Evolutionary conservation across 2,113 vertebrate species (phyloP), one percentile per base, ranked within the genome.

Genomic region (Anarhynchus alexandrinus): DNA sequence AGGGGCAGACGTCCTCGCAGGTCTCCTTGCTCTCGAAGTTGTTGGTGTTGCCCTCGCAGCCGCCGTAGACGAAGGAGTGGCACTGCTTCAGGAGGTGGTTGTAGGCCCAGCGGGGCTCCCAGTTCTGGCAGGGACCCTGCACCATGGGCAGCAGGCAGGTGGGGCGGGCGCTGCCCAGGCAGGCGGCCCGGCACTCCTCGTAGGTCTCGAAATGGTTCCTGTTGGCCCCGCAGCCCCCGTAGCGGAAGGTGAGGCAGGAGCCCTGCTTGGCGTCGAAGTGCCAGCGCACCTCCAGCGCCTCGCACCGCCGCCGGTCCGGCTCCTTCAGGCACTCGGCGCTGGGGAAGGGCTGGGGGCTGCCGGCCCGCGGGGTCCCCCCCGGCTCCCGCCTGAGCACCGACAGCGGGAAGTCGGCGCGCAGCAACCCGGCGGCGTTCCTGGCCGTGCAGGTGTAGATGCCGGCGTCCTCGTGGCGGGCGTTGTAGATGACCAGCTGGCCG

Each of bases 401-500:
- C 38, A 99, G 98, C 0, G 99, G 99, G 95, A 99, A 99, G 93
- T 99, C 98, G 0, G 99, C 99, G 0, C 97, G 98, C 47, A 99
- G 98, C 66, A 98, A 98, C 29, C 99, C 99, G 0, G 97, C 99
- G 0, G 98, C 94, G 4, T 99, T 99, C 5, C 99, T 97, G 7
- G 99, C 99, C 0, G 99, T 98, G 94, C 99, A 99, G 7, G 99
- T 99, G 92, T 99, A 99, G 85, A 99, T 98, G 14, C 99, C 99
- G 0, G 99, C 99, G 6, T 99, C 99, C 96, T 99, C 99, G 2
- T 98, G 97, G 96, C 98, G 98, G 16, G 99, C 99, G 0, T 99
- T 99, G 98, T 99, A 99, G 84, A 99, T 99, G 57, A 99, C 99
- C 20, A 99, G 98, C 98, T 99, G 99, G 13, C 99, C 99, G 0